Percentiles rank a stretch among this genome's conserved stretches.
These are phyloP conservation scores for Tetraodon nigroviridis DNA, from an alignment of 2,113 vertebrate genomes.

Conservation along the genomic window DNA sequence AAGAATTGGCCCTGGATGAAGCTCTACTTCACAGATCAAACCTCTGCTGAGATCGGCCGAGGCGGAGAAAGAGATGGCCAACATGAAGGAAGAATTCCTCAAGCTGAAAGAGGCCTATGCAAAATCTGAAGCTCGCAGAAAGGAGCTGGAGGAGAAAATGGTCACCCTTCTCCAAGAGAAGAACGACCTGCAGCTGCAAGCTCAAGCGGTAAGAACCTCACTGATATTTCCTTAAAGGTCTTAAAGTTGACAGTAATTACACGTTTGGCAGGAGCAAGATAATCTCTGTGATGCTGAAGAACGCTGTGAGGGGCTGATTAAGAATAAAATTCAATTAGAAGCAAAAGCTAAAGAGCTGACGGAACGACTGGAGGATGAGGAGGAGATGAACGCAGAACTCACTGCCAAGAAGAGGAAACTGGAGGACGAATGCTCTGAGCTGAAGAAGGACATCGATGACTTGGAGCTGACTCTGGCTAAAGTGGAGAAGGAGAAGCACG, in stretches of 20 bases:
- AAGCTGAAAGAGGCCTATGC: constrained; percentile 80
- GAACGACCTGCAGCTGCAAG: constrained; percentile 88
- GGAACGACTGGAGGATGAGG: constrained; percentile 84
- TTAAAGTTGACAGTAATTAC: not conserved
- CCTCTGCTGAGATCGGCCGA: constrained; percentile 84
- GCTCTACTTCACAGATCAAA: constrained; percentile 89
- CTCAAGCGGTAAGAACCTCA: constrained; percentile 77
- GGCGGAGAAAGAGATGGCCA: constrained; percentile 81
- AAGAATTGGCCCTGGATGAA: constrained; percentile 93
- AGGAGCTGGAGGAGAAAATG: constrained; percentile 93
- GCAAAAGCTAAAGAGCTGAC: constrained; percentile 85
- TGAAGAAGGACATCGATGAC: too few species aligned
- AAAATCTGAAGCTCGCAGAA: constrained; percentile 83
- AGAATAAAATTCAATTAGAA: constrained; percentile 86
- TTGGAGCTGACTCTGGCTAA: too few species aligned
- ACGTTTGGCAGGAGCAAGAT: constrained; percentile 80
- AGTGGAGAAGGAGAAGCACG: constrained; percentile 91
- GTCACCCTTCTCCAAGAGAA: constrained; percentile 89
- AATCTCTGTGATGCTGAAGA: constrained; percentile 86
- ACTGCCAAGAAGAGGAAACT: too few species aligned
- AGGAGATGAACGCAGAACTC: too few species aligned
- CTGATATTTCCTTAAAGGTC: not conserved
- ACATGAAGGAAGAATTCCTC: constrained; percentile 78
- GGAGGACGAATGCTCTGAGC: too few species aligned
- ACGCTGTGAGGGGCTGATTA: constrained; percentile 86